Conservation (phyloP, 2,113 vertebrate genomes). For the Centropus bengalensis region DNA sequence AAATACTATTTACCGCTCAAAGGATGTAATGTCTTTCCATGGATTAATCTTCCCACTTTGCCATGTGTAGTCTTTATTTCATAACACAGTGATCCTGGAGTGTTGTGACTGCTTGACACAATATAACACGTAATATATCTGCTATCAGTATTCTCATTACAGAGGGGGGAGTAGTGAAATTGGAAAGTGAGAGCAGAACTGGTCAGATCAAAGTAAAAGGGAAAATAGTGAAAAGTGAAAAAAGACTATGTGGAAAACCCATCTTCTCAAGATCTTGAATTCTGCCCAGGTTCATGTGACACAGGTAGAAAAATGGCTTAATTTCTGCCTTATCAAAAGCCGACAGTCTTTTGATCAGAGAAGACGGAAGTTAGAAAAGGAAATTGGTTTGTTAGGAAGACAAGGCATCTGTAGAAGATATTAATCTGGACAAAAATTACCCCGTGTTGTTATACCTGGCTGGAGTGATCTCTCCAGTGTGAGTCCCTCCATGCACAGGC, state of each 20-base stretch:
- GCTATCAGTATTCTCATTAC: constrained; percentile 17
- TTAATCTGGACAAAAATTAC: neutral
- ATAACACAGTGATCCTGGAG: neutral
- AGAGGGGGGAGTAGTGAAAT: constrained; percentile 3
- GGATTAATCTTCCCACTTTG: neutral
- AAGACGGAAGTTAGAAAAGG: neutral
- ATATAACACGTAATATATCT: constrained; percentile 10
- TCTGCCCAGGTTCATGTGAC: neutral
- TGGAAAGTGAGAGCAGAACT: constrained; percentile 28
- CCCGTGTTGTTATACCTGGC: neutral
- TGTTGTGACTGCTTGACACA: neutral
- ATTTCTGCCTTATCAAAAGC: neutral
- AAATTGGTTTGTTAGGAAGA: neutral
- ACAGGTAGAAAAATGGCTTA: neutral
- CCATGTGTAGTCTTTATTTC: neutral
- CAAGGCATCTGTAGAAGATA: constrained; percentile 11
- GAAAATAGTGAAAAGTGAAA: neutral
- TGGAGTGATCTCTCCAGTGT: neutral
- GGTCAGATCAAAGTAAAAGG: constrained; percentile 29
- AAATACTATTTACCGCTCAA: neutral
- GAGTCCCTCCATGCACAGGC: neutral
- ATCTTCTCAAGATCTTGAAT: neutral
- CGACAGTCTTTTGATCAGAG: neutral
- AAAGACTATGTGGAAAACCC: constrained; percentile 17
- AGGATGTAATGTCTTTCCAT: neutral